These are phyloP conservation scores for Danio albolineatus DNA, from an alignment of 2,797 vertebrate genomes.

Conservation along the genomic window DNA sequence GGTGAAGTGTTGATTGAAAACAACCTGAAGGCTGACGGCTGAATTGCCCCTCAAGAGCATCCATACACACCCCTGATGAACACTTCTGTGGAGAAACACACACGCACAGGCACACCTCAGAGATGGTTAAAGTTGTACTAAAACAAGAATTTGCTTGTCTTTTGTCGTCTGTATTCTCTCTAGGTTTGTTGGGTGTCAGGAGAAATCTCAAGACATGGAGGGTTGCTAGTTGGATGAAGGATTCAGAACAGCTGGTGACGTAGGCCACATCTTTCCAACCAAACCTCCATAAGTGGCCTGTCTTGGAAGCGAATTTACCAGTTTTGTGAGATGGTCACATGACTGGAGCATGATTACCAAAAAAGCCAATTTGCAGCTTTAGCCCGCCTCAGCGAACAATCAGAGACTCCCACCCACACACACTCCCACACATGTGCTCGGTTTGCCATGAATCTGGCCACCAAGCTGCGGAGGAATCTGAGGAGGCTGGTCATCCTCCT, in stretches of 20 bases:
- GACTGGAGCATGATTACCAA: constrained; percentile 71
- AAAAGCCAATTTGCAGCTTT: constrained; percentile 61
- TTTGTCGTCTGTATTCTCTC: constrained; percentile 60
- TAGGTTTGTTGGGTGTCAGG: constrained; percentile 28
- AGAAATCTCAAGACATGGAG: constrained; percentile 28
- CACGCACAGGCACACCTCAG: not conserved
- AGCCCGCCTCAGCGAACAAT: constrained; percentile 70
- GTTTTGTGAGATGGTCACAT: constrained; percentile 97
- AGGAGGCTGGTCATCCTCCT: constrained; percentile 90
- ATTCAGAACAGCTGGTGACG: not conserved
- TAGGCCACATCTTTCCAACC: constrained; percentile 10
- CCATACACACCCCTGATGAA: constrained; percentile 53
- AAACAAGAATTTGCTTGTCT: constrained; percentile 63
- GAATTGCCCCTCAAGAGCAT: constrained; percentile 52
- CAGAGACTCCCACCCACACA: constrained; percentile 55
- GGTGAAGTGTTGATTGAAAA: constrained; percentile 84
- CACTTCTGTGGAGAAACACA: constrained; percentile 48
- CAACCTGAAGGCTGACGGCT: constrained; percentile 77
- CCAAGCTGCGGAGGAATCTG: constrained; percentile 86
- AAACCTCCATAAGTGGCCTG: constrained; percentile 46
- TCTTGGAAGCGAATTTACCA: constrained; percentile 52
- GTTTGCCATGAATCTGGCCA: constrained; percentile 86
- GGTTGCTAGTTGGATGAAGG: constrained; percentile 46
- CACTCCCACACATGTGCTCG: constrained; percentile 68
- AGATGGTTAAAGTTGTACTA: constrained; percentile 43